Evolutionary conservation across 2,888 invertebrate species (phyloP), one percentile per base, ranked within the genome.

Genomic region (Ceramica pisi): DNA sequence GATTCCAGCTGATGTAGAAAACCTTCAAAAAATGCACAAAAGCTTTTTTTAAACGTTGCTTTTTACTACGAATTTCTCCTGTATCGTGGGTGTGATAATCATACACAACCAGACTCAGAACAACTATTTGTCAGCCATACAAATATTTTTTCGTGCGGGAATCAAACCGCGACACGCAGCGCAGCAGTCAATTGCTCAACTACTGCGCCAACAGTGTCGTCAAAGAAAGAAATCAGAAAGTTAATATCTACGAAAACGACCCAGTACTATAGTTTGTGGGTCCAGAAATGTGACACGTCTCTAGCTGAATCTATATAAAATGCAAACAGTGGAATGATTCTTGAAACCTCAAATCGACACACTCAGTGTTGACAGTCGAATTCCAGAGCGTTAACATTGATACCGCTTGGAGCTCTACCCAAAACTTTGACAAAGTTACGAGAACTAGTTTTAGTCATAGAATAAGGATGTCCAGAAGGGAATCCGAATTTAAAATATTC

Each of bases 381-480:
- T 62, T 57, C 14, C 31, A 41, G 35, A 35, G 16, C 5, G 48
- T 35, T 57, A 57, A 62, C 61, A 75, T 68, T 57, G 56, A 67
- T 48, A 35, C 26, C 31, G 16, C 46, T 63, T 48, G 51, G 53
- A 53, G 31, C 8, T 26, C 19, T 59, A 23, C 50, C 61, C 48
- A 48, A 76, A 76, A 53, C 77, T 68, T 63, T 68, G 48, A 63
- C 59, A 62, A 23, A 53, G 12, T 48, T 48, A 41, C 41, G 19
- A 31, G 35, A 55, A 21, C 14, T 44, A 57, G 23, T 16, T 62
- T 2, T 14, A 7, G 9, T 26, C 70, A 69, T 23, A 70, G 70
- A 70, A n/a, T n/a, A 70, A 12, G 16, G 55, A 26, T 16, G 0
- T 23, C 8, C 3, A 70, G 68, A 55, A 9, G 9, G 12, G 35